Conservation (phyloP, 2,113 vertebrate genomes). For the Proteles cristata region DNA sequence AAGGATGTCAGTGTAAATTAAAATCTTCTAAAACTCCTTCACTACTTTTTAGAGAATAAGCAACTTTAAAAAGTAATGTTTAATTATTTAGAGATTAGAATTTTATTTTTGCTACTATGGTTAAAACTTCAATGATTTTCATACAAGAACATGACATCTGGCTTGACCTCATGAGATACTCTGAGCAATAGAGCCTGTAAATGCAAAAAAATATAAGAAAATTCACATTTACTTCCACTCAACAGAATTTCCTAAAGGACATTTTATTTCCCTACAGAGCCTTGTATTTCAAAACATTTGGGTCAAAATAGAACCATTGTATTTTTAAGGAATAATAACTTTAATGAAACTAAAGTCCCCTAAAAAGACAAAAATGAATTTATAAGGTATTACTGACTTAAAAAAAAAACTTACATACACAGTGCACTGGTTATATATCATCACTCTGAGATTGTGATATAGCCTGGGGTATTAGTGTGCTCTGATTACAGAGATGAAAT, state of each 20-base stretch:
- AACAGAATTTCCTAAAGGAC: not conserved
- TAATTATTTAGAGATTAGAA: constrained; percentile 26
- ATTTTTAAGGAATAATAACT: not conserved
- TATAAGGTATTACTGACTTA: not conserved
- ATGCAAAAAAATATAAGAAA: not conserved
- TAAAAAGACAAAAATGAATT: not conserved
- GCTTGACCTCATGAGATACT: constrained; percentile 30
- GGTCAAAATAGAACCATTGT: not conserved
- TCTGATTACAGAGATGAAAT: not conserved
- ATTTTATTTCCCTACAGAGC: not conserved
- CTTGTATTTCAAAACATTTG: constrained; percentile 9
- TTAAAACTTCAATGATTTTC: constrained; percentile 48
- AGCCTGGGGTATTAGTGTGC: not conserved
- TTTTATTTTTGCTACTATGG: constrained; percentile 38
- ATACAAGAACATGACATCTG: constrained; percentile 32
- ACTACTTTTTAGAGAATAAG: not conserved
- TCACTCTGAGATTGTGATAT: not conserved
- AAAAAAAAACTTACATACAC: not conserved
- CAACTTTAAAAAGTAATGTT: constrained; percentile 30
- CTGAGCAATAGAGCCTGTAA: not conserved
- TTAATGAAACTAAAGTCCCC: not conserved
- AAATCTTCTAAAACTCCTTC: not conserved
- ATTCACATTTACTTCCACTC: constrained; percentile 29
- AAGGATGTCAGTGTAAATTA: not conserved
- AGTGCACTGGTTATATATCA: not conserved